Percentiles rank a stretch among this genome's conserved stretches.
These are phyloP conservation scores for Pteropus rufus DNA, from an alignment of 2,797 vertebrate genomes.

Conservation along the genomic window DNA sequence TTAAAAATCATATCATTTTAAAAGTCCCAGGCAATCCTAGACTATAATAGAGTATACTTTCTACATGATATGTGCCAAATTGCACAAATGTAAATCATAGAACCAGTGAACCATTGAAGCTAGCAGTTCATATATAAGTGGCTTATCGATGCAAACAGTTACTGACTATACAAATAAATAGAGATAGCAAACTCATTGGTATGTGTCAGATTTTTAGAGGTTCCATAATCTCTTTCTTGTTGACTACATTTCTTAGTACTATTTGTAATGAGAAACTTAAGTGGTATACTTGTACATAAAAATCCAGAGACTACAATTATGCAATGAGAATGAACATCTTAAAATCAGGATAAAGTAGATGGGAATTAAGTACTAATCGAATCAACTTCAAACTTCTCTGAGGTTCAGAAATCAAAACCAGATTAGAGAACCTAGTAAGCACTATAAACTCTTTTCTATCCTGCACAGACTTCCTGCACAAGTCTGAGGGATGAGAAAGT, in stretches of 20 bases:
- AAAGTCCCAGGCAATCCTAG: background rate
- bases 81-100: slow-evolving; percentile 45
- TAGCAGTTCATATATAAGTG: slow-evolving; percentile 33
- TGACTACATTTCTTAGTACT: slow-evolving; percentile 32
- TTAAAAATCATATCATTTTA: slow-evolving; percentile 20
- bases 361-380: background rate
- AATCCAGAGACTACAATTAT: background rate
- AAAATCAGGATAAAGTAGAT: background rate
- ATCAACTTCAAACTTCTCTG: background rate
- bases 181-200: slow-evolving; percentile 3
- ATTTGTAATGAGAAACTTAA: background rate
- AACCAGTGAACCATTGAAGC: slow-evolving; percentile 7
- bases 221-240: slow-evolving; percentile 1
- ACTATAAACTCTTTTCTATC: background rate
- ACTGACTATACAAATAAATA: slow-evolving; percentile 45
- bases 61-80: slow-evolving; percentile 53
- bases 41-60: slow-evolving; percentile 50
- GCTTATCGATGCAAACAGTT: slow-evolving; percentile 44
- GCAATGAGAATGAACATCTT: background rate
- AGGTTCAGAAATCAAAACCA: background rate
- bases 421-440: background rate
- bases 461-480: background rate
- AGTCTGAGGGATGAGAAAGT: background rate
- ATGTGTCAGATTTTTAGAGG: slow-evolving; percentile 39
- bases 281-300: background rate